A percentile compares a stretch with the other conserved stretches of the same genome.
phyloP scores from a whole-genome alignment of 2,113 vertebrate species.

The Loxodonta africana region DNA sequence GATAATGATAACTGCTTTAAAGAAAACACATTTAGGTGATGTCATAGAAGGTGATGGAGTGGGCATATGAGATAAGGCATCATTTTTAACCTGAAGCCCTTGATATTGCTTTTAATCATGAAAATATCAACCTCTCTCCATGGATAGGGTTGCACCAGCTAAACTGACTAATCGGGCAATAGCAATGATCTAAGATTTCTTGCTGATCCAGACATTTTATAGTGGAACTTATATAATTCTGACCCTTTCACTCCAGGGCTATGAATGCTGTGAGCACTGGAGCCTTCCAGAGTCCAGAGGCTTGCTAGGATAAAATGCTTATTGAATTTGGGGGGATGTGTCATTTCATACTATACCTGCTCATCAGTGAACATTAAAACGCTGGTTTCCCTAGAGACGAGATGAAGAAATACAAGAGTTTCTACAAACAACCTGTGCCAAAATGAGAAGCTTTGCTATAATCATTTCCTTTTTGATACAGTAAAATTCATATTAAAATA shows the following conservation, averaged over 20 bases:
- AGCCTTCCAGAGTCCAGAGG: neutral
- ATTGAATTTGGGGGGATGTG: neutral
- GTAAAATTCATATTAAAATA: slow-evolving; percentile 9
- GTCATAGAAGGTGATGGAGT: neutral
- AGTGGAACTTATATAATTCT: neutral
- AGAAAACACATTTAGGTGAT: neutral
- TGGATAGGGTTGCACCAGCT: neutral
- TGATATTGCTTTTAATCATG: slow-evolving; percentile 27
- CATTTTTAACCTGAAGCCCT: neutral
- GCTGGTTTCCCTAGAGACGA: neutral
- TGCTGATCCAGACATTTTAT: neutral
- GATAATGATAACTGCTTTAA: neutral
- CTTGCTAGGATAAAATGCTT: neutral
- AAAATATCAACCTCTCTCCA: neutral
- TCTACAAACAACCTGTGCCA: neutral
- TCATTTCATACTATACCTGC: neutral
- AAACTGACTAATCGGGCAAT: neutral
- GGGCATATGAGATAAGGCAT: neutral
- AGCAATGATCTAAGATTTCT: neutral
- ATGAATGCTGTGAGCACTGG: neutral
- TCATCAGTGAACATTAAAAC: neutral
- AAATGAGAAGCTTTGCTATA: neutral
- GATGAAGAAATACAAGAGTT: neutral
- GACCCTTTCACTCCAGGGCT: neutral
- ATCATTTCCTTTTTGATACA: slow-evolving; percentile 6